Conservation (phyloP, 1,140 invertebrate genomes). For the Coenobita brevimanus region DNA sequence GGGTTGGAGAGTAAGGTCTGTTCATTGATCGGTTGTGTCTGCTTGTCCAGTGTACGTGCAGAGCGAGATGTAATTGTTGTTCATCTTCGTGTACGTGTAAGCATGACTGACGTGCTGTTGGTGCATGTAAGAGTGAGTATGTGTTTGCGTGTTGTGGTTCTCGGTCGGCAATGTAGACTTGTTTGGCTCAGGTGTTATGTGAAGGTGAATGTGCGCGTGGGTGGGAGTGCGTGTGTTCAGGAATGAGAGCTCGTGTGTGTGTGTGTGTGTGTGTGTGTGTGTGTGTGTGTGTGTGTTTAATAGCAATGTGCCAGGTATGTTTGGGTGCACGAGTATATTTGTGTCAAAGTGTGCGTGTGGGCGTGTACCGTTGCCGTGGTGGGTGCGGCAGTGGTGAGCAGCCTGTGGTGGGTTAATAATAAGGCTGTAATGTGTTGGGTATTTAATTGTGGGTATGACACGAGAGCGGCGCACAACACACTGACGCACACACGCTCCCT, state of each 20-base stretch:
- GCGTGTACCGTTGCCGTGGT: background rate
- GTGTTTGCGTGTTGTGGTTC: too few relatives aligned
- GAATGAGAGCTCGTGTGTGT: too few relatives aligned
- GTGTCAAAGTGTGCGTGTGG: slow-evolving; percentile 11
- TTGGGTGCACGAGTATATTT: slow-evolving; percentile 12
- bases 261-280: slow-evolving; percentile 28
- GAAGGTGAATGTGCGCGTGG: too few relatives aligned
- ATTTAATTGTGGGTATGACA: slow-evolving; percentile 26
- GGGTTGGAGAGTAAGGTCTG: too few relatives aligned
- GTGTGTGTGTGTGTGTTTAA: too few relatives aligned
- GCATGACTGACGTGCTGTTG: background rate
- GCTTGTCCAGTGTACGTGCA: too few relatives aligned
- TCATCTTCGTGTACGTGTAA: background rate
- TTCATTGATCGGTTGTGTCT: too few relatives aligned
- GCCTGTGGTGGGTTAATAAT: too few relatives aligned
- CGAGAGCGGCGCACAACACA: slow-evolving; percentile 10
- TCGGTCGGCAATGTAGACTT: too few relatives aligned
- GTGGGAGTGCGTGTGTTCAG: too few relatives aligned
- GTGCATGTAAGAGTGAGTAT: background rate
- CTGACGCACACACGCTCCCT: background rate
- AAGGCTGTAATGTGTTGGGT: slow-evolving; percentile 17
- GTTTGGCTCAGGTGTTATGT: too few relatives aligned
- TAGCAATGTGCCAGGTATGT: too few relatives aligned
- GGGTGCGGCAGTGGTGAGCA: background rate
- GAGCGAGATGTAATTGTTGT: background rate